Conservation (phyloP, 2,888 invertebrate genomes). For the Eucera pruinosa region DNA sequence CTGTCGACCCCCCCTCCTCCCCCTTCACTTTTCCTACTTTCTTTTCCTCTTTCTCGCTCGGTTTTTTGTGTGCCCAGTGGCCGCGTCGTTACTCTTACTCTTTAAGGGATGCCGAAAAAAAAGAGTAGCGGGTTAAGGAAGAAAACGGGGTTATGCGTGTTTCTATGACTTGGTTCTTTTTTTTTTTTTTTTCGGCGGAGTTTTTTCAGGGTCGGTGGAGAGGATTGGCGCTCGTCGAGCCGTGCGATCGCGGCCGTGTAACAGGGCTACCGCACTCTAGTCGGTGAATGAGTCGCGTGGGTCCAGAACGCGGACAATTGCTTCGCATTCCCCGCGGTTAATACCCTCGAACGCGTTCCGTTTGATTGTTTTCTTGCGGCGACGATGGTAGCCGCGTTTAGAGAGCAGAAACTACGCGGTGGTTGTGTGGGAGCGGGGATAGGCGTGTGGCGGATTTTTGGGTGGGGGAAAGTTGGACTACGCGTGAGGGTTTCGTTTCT, state of each 20-base stretch:
- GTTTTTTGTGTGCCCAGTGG: neutral
- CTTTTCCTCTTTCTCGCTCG: conserved; percentile 41
- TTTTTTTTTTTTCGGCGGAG: no score
- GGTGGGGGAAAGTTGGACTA: no score
- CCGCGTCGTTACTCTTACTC: no score
- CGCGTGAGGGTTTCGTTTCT: no score
- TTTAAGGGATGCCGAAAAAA: conserved; percentile 55
- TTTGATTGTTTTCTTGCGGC: conserved; percentile 3
- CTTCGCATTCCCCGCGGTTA: neutral
- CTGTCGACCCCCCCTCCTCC: conserved; percentile 10
- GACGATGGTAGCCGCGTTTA: no score
- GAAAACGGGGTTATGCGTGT: conserved; percentile 65
- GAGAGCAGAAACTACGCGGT: no score
- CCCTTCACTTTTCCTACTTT: conserved; percentile 15
- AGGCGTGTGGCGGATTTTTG: no score
- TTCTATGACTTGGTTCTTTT: conserved; percentile 17
- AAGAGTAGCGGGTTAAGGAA: conserved; percentile 49
- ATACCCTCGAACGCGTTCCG: conserved; percentile 11
- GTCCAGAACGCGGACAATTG: conserved; percentile 6
- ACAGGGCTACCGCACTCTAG: no score
- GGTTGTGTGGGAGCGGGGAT: no score
- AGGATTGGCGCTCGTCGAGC: conserved; percentile 26
- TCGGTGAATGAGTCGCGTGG: conserved; percentile 14
- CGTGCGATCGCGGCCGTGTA: conserved; percentile 16
- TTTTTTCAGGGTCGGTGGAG: conserved; percentile 18